Evolutionary conservation across 2,113 vertebrate species (phyloP).

Genomic region (Hippocampus barbouri): DNA sequence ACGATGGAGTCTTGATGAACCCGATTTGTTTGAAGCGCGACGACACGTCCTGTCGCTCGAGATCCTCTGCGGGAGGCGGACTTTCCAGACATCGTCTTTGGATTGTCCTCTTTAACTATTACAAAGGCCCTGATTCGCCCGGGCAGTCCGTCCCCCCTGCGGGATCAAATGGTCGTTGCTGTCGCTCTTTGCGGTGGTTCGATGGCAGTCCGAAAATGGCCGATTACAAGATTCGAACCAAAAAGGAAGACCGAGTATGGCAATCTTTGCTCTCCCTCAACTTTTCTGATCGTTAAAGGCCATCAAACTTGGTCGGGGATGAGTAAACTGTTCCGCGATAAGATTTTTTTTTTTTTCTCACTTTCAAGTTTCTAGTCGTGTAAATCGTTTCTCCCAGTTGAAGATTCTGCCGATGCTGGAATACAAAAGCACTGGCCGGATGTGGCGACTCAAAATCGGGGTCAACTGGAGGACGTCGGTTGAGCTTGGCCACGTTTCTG

Average conservation of each 20-base stretch:
- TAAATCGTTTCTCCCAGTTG: background rate
- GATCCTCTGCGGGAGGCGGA: constrained; percentile 45
- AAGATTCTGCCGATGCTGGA: background rate
- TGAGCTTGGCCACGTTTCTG: constrained; percentile 11
- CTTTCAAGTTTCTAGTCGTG: background rate
- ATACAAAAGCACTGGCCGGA: too few relatives aligned
- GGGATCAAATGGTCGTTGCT: constrained; percentile 23
- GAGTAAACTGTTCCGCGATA: too few relatives aligned
- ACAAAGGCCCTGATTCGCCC: constrained; percentile 73
- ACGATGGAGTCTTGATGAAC: constrained; percentile 3
- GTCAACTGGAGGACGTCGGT: background rate
- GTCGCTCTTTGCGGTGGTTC: constrained; percentile 6
- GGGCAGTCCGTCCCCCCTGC: constrained; percentile 38
- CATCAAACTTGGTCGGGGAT: too few relatives aligned
- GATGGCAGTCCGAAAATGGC: constrained; percentile 30
- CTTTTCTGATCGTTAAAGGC: background rate
- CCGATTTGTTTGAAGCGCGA: constrained; percentile 25
- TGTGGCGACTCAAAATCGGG: background rate
- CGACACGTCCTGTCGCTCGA: constrained; percentile 6
- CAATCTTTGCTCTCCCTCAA: background rate
- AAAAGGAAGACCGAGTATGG: constrained; percentile 1
- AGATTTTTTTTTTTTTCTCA: background rate
- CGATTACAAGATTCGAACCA: constrained; percentile 16
- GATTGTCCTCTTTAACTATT: constrained; percentile 76
- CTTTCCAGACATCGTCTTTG: constrained; percentile 67